phyloP scores from a whole-genome alignment of 2,113 vertebrate species.

The Macroglossus sobrinus region DNA sequence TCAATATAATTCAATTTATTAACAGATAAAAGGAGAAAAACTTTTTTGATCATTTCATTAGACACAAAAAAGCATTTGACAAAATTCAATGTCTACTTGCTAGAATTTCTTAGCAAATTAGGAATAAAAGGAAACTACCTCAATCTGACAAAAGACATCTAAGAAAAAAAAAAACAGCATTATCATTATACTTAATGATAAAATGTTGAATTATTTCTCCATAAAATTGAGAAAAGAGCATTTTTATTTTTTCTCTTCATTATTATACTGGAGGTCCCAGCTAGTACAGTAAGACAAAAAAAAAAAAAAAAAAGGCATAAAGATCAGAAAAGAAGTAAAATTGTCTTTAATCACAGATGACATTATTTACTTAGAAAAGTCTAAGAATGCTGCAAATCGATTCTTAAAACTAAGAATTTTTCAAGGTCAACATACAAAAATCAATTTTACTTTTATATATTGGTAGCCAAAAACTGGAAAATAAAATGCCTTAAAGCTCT shows the following conservation, averaged over 20 bases:
- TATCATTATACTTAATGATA: background rate
- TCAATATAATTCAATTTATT: conserved; percentile 7
- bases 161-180: background rate
- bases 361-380: background rate
- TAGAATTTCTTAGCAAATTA: background rate
- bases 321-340: background rate
- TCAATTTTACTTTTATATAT: background rate
- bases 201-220: background rate
- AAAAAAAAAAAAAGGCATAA: background rate
- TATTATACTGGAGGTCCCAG: background rate
- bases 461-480: background rate
- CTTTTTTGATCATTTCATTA: background rate
- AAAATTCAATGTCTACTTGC: background rate
- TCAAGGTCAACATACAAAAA: background rate
- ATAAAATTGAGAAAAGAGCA: background rate
- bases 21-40: background rate
- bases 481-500: background rate
- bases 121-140: background rate
- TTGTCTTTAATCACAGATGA: background rate
- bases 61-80: background rate
- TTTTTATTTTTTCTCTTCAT: background rate
- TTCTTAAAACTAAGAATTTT: background rate
- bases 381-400: background rate
- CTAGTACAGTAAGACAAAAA: background rate
- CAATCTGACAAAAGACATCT: background rate